phyloP scores from a whole-genome alignment of 2,797 vertebrate genomes.

The Thunnus albacares region DNA sequence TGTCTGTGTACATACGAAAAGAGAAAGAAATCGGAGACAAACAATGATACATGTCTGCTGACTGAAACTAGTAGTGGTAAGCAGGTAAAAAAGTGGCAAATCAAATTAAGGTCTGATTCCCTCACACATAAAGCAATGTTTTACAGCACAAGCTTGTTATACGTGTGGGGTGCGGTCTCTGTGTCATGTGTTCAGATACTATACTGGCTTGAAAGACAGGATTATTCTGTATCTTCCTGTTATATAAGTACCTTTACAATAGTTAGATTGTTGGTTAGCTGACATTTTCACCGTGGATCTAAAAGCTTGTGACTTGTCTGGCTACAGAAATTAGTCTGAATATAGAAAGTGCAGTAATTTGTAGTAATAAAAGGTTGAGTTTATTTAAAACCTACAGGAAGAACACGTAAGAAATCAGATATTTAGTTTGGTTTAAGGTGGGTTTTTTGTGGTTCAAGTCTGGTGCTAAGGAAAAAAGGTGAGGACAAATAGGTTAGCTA shows the following conservation, averaged over 20 bases:
- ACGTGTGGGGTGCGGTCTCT: constrained; percentile 1
- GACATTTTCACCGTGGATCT: neutral
- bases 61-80: constrained; percentile 22
- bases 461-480: neutral
- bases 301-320: constrained; percentile 11
- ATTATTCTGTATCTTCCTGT: neutral
- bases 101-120: constrained; percentile 3
- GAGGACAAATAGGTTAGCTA: neutral
- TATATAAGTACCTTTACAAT: constrained; percentile 38
- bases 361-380: neutral
- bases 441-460: neutral
- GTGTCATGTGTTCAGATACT: constrained; percentile 30
- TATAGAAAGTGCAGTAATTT: neutral
- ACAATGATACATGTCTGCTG: neutral
- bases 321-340: neutral
- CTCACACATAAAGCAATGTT: neutral
- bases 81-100: neutral
- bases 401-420: neutral
- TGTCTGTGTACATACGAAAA: constrained; percentile 14
- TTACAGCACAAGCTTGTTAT: neutral
- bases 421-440: neutral
- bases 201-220: constrained; percentile 6
- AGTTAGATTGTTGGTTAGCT: constrained; percentile 15
- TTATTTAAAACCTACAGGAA: neutral
- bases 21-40: neutral